A percentile compares a stretch with the other conserved stretches of the same genome.
These are phyloP conservation scores for Tamias sibiricus DNA, from an alignment of 2,113 vertebrate species.

Conservation along the genomic window DNA sequence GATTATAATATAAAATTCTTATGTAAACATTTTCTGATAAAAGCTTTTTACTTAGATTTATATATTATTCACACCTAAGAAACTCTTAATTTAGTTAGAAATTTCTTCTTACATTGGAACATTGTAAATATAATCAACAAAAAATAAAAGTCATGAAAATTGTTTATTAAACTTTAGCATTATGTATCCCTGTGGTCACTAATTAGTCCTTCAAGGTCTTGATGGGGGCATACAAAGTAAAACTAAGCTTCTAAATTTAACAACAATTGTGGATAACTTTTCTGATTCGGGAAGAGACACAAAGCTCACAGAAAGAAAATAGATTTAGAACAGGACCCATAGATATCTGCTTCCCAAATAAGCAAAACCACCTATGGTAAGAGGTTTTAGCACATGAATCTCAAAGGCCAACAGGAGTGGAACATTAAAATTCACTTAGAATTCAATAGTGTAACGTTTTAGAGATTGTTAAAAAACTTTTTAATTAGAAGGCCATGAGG, in stretches of 20 bases:
- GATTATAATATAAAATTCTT: not conserved
- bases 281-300: not conserved
- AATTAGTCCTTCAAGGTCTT: not conserved
- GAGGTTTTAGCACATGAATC: not conserved
- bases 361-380: not conserved
- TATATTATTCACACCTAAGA: not conserved
- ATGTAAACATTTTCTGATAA: not conserved
- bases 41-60: not conserved
- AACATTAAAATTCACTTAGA: not conserved
- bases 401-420: not conserved
- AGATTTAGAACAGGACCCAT: not conserved
- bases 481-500: not conserved
- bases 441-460: not conserved
- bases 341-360: not conserved
- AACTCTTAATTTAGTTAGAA: not conserved
- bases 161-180: not conserved
- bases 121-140: conserved; percentile 1
- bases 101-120: not conserved
- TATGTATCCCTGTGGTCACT: not conserved
- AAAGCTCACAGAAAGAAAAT: not conserved
- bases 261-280: not conserved
- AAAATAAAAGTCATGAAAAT: not conserved
- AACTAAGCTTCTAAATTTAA: not conserved
- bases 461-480: not conserved
- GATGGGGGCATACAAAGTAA: not conserved